Evolutionary conservation across 2,888 invertebrate species (phyloP), one percentile per base, ranked within the genome.

Genomic region (Drosophila acutilabella): DNA sequence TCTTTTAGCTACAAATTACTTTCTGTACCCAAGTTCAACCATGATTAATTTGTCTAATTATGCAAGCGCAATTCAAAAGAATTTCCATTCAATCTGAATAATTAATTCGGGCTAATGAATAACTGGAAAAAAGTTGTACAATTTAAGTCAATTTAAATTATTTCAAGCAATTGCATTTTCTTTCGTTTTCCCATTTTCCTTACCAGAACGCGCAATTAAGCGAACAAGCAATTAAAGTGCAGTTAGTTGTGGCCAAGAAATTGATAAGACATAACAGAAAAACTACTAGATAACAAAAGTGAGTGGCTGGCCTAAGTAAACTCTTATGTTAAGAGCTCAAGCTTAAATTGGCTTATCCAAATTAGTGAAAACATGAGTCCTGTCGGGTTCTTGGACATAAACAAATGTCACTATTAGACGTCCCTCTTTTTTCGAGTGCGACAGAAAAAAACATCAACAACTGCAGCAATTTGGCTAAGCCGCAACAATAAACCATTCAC

Each of bases 61-160:
- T 75, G 87, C 88, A 87, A 81, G 78, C 79, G 81, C 80, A 84
- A 87, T 89, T 87, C 36, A 36, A 71, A 80, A 70, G n/a, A 66
- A 74, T 75, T 70, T 61, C 64, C 77, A 76, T 75, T 80, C 64
- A 51, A 44, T 73, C 47, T 48, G 64, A 59, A 69, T 68, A 52
- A 64, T 61, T 64, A 51, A 75, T 11, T 18, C 38, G 38, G 33
- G 57, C 45, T 53, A 68, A 72, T 61, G 72, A 76, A 69, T 56
- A 51, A 56, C 20, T 36, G 38, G 61, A 68, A 56, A 64, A 81
- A 81, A 59, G 42, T 57, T 62, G 56, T 53, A 52, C 51, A 74
- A 76, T 54, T 60, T 70, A 59, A 71, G 74, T 81, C 74, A 81
- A 89, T 82, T 87, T 78, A 84, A 87, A 89, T 89, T 81, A 89